phyloP scores from a whole-genome alignment of 1,140 invertebrate species.

The Nasonia giraulti region DNA sequence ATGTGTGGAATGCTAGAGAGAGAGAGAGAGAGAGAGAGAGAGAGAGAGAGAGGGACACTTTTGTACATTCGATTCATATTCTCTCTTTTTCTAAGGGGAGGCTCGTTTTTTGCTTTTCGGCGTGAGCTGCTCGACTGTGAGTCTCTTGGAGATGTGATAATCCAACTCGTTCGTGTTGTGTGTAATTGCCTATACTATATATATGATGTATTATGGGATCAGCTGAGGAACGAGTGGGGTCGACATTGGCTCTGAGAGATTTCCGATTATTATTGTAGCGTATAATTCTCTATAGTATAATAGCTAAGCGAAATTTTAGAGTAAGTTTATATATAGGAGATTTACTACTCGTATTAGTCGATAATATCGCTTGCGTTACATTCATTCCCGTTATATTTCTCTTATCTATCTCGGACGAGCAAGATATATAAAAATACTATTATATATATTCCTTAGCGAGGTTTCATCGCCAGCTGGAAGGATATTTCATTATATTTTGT shows the following conservation, averaged over 20 bases:
- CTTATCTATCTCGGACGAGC: background rate
- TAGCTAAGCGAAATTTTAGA: background rate
- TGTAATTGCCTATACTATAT: no score
- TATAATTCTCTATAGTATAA: background rate
- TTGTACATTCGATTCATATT: background rate
- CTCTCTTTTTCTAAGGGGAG: background rate
- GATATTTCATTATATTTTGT: conserved; percentile 16
- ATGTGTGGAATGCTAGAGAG: background rate
- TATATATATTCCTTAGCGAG: background rate
- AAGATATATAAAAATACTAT: background rate
- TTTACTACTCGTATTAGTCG: background rate
- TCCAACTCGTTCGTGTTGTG: no score
- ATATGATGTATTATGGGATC: no score
- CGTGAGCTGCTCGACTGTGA: no score
- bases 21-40: background rate
- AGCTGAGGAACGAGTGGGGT: background rate
- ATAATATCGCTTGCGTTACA: background rate
- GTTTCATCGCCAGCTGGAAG: background rate
- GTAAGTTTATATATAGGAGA: background rate
- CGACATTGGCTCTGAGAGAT: background rate
- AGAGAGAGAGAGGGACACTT: background rate
- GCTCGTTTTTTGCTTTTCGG: background rate
- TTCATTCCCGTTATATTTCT: background rate
- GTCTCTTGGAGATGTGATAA: no score
- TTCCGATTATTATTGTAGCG: background rate